These are phyloP conservation scores for Fabriciana adippe DNA, from an alignment of 2,888 invertebrate genomes.

Conservation along the genomic window DNA sequence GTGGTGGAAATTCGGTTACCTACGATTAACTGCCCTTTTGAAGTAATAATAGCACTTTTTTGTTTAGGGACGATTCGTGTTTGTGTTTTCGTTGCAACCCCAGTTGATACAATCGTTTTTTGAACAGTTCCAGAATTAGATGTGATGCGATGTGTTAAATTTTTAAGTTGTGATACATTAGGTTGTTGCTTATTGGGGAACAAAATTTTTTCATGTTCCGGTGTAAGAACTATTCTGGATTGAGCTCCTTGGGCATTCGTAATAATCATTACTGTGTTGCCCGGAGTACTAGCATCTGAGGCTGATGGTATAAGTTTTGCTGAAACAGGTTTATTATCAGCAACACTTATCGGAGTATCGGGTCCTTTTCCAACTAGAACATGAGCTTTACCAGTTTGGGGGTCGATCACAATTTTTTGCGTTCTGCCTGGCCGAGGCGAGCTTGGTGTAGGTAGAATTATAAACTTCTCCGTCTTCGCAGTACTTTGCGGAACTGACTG, in stretches of 20 bases:
- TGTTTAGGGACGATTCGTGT: slow-evolving; percentile 70
- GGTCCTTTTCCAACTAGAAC: slow-evolving; percentile 65
- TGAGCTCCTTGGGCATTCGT: slow-evolving; percentile 84
- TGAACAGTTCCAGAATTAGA: slow-evolving; percentile 51
- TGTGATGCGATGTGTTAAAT: slow-evolving; percentile 64
- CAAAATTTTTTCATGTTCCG: slow-evolving; percentile 83
- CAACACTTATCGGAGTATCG: slow-evolving; percentile 49
- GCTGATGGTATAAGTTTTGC: slow-evolving; percentile 68
- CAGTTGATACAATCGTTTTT: slow-evolving; percentile 55
- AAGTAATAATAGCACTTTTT: slow-evolving; percentile 80
- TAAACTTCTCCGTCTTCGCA: slow-evolving; percentile 69
- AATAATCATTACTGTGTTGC: slow-evolving; percentile 84
- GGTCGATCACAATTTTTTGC: slow-evolving; percentile 76
- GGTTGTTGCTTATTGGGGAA: slow-evolving; percentile 79
- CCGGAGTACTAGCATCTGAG: slow-evolving; percentile 60
- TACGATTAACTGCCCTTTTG: slow-evolving; percentile 81
- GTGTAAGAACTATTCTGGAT: slow-evolving; percentile 82
- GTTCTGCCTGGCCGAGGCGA: slow-evolving; percentile 65
- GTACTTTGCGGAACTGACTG: slow-evolving; percentile 57
- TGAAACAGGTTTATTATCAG: slow-evolving; percentile 66
- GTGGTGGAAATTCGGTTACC: slow-evolving; percentile 73
- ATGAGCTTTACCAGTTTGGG: slow-evolving; percentile 75
- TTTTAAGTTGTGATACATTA: slow-evolving; percentile 66
- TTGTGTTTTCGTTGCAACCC: slow-evolving; percentile 52
- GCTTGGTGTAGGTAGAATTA: slow-evolving; percentile 67